A percentile compares a stretch with the other conserved stretches of the same genome.
phyloP scores from a whole-genome alignment of 2,113 vertebrate species.

The Sorex fumeus region DNA sequence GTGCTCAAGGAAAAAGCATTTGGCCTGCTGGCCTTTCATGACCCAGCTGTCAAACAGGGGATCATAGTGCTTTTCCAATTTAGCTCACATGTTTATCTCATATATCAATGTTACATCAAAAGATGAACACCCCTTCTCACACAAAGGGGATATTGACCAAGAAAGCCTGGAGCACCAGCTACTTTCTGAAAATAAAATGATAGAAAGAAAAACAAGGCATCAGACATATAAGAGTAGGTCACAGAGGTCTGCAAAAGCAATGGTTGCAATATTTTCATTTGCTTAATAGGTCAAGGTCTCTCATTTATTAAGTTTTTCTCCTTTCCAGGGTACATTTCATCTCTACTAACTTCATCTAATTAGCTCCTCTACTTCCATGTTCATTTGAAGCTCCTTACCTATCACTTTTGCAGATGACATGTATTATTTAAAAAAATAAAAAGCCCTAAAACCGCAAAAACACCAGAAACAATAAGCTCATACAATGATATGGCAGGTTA shows the following conservation, averaged over 20 bases:
- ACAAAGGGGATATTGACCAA: conserved; percentile 82
- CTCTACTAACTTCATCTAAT: conserved; percentile 2
- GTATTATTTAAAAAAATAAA: too few species aligned
- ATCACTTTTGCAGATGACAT: not conserved
- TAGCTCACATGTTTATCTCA: conserved; percentile 69
- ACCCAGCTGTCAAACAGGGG: conserved; percentile 47
- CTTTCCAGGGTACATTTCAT: not conserved
- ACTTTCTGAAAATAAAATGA: conserved; percentile 76
- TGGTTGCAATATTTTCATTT: conserved; percentile 52
- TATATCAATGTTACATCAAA: conserved; percentile 79
- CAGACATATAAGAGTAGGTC: conserved; percentile 68
- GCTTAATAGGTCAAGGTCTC: conserved; percentile 73
- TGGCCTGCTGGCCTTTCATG: conserved; percentile 58
- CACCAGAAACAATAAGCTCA: too few species aligned
- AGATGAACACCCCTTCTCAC: conserved; percentile 81
- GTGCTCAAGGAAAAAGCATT: conserved; percentile 40
- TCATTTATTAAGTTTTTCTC: conserved; percentile 66
- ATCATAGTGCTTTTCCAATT: conserved; percentile 30
- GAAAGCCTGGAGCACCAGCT: conserved; percentile 76
- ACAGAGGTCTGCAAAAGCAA: conserved; percentile 70
- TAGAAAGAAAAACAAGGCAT: conserved; percentile 75
- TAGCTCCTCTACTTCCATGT: not conserved
- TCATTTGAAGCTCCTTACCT: not conserved
- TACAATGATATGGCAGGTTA: too few species aligned
- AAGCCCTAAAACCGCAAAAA: too few species aligned